Evolutionary conservation across 2,797 vertebrate genomes (phyloP).

Genomic region (Heteromormyrus szaboi): DNA sequence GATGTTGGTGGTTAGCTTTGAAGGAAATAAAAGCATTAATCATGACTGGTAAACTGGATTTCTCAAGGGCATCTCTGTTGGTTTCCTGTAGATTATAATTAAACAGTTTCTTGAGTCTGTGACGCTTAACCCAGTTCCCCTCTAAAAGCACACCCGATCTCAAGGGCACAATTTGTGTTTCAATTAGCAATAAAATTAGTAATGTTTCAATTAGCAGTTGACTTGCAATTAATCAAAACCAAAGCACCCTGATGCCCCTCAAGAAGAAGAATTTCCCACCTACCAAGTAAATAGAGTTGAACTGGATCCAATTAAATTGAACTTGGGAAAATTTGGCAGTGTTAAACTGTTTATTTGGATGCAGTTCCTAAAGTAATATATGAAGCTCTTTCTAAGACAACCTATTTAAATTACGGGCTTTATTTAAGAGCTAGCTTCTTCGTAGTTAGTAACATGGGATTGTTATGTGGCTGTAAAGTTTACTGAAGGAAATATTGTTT

Average conservation of each 20-base stretch:
- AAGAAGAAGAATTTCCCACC: background rate
- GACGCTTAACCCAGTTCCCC: background rate
- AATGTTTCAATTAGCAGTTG: background rate
- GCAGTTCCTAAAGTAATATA: background rate
- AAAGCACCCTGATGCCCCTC: background rate
- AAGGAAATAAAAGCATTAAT: background rate
- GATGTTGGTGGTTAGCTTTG: background rate
- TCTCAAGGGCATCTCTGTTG: slow-evolving; percentile 10
- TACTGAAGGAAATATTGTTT: background rate
- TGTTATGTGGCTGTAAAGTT: background rate
- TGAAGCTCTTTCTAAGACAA: background rate
- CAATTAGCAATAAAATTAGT: background rate
- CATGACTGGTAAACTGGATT: background rate
- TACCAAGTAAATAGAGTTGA: background rate
- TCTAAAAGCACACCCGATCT: background rate
- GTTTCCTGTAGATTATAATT: slow-evolving; percentile 5
- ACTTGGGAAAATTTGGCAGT: background rate
- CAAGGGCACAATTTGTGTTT: background rate
- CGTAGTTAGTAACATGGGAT: background rate
- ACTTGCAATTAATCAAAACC: background rate
- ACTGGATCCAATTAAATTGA: background rate
- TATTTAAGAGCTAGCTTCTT: background rate
- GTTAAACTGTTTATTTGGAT: background rate
- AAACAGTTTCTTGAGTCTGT: background rate
- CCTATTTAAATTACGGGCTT: background rate